phyloP scores from a whole-genome alignment of 2,113 vertebrate genomes.

The Noturus placidus region DNA sequence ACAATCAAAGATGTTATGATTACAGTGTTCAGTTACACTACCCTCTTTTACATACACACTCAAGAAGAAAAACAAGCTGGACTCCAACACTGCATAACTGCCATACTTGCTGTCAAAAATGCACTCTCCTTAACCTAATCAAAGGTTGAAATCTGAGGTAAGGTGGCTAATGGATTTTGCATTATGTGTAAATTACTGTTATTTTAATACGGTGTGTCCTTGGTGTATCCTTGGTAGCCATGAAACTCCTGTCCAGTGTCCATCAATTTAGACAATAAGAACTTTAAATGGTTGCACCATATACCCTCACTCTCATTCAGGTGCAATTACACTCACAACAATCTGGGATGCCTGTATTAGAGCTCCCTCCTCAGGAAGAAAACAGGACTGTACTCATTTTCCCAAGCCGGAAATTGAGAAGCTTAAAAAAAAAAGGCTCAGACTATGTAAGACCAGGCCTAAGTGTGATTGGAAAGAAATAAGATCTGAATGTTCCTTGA shows the following conservation, averaged over 20 bases:
- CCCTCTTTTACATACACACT: background rate
- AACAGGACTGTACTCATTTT: slow-evolving; percentile 15
- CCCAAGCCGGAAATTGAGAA: background rate
- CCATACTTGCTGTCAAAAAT: background rate
- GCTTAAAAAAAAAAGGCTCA: background rate
- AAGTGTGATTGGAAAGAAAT: background rate
- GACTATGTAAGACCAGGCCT: background rate
- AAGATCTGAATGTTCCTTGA: background rate
- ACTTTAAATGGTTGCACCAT: slow-evolving; percentile 11
- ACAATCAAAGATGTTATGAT: slow-evolving; percentile 13
- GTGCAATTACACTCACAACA: slow-evolving; percentile 41
- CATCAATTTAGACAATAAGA: slow-evolving; percentile 44
- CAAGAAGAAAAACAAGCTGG: background rate
- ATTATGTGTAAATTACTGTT: slow-evolving; percentile 20
- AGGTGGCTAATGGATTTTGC: slow-evolving; percentile 11
- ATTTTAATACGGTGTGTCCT: slow-evolving; percentile 15
- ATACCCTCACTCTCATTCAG: background rate
- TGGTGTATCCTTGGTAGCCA: slow-evolving; percentile 5
- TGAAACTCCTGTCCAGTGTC: slow-evolving; percentile 26
- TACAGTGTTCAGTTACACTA: background rate
- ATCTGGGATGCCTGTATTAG: slow-evolving; percentile 72
- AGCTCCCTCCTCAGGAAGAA: slow-evolving; percentile 75
- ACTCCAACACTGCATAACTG: background rate
- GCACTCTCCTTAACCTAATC: slow-evolving; percentile 11
- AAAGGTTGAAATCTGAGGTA: background rate